Conservation (phyloP, 2,113 vertebrate genomes). For the Glaucidium brasilianum region DNA sequence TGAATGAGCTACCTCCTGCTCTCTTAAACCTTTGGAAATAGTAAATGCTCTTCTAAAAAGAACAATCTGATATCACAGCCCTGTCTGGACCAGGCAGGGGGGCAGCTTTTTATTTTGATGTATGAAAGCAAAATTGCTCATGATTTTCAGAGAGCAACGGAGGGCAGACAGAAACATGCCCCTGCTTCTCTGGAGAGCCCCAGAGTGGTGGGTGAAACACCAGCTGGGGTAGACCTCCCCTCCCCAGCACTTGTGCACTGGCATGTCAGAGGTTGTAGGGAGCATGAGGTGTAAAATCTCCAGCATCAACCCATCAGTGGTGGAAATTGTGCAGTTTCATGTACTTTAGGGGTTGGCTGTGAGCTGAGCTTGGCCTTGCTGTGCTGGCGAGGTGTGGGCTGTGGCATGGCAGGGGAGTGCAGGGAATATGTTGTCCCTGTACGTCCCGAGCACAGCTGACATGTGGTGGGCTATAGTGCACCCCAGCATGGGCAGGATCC, state of each 20-base stretch:
- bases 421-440: not conserved
- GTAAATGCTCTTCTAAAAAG: constrained; percentile 45
- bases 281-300: not conserved
- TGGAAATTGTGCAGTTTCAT: not conserved
- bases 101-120: not conserved
- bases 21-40: constrained; percentile 41
- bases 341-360: not conserved
- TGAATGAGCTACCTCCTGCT: constrained; percentile 41
- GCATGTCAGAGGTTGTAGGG: not conserved
- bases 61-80: constrained; percentile 5
- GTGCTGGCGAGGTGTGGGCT: not conserved
- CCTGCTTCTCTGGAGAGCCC: not conserved
- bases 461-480: rapidly evolving
- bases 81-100: not conserved
- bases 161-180: not conserved
- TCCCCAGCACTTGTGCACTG: not conserved
- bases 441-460: not conserved
- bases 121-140: not conserved
- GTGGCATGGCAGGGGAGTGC: rapidly evolving
- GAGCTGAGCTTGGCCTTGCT: not conserved
- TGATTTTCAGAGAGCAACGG: not conserved
- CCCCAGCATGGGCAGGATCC: not conserved
- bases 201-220: rapidly evolving
- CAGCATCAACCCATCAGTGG: rapidly evolving
- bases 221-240: not conserved